These are phyloP conservation scores for Trochalopteron elliotii DNA, from an alignment of 2,113 vertebrate genomes.

Conservation along the genomic window DNA sequence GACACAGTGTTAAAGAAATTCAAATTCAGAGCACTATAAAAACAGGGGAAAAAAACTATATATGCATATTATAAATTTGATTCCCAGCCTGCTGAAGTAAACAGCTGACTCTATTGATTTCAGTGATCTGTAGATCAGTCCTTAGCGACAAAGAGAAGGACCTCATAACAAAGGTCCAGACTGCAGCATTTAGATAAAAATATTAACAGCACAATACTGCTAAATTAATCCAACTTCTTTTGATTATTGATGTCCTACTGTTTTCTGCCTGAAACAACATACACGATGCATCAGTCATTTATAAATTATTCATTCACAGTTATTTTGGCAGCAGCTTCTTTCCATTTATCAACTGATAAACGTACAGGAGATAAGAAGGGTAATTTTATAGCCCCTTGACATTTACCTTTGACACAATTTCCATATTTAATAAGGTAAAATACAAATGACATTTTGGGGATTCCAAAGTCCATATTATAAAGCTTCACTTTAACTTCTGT, in stretches of 20 bases:
- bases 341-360: constrained; percentile 83
- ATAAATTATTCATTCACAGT: constrained; percentile 86
- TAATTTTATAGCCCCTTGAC: constrained; percentile 78
- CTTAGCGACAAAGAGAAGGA: neutral
- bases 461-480: constrained; percentile 22
- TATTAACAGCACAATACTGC: constrained; percentile 73
- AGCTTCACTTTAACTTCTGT: neutral
- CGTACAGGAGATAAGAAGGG: constrained; percentile 75
- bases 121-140: constrained; percentile 24
- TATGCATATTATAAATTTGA: neutral
- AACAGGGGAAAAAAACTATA: neutral
- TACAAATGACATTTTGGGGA: constrained; percentile 58
- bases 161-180: constrained; percentile 20
- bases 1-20: neutral
- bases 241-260: constrained; percentile 86
- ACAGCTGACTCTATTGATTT: constrained; percentile 36
- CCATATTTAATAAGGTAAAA: constrained; percentile 78
- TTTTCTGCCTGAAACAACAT: constrained; percentile 82
- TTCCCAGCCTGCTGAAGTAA: constrained; percentile 13
- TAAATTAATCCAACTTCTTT: constrained; percentile 82
- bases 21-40: neutral
- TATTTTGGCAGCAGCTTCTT: constrained; percentile 82
- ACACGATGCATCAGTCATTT: constrained; percentile 80
- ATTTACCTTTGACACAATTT: constrained; percentile 83
- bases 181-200: constrained; percentile 77